Evolutionary conservation across 2,113 vertebrate genomes (phyloP).

Genomic region (Seriola dumerili): DNA sequence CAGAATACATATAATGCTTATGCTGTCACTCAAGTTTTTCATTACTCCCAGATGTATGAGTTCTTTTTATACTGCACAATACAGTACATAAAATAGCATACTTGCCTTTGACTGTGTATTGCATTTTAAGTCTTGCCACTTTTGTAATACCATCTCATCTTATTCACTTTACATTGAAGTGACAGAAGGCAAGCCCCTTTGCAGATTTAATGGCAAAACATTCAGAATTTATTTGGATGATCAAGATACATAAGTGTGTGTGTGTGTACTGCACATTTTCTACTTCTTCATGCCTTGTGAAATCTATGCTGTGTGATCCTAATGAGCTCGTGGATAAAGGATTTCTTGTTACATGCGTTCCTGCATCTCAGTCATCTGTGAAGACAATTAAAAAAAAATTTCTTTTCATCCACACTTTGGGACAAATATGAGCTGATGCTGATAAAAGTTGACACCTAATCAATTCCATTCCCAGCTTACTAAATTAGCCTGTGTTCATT

Average conservation of each 20-base stretch:
- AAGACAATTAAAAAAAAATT: conserved; percentile 49
- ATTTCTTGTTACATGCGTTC: conserved; percentile 57
- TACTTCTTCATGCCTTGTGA: conserved; percentile 18
- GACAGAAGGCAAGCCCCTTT: not conserved
- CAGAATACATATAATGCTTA: not conserved
- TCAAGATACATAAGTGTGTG: conserved; percentile 25
- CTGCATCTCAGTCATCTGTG: conserved; percentile 61
- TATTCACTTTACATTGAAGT: not conserved
- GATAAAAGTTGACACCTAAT: conserved; percentile 47
- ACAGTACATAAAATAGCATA: not conserved
- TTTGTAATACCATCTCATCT: conserved; percentile 3
- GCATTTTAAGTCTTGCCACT: not conserved
- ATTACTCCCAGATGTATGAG: not conserved
- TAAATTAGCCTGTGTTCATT: conserved; percentile 10
- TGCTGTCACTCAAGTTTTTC: not conserved
- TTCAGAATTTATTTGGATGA: conserved; percentile 25
- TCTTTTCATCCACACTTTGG: conserved; percentile 28
- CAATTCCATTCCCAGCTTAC: conserved; percentile 23
- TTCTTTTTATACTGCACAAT: not conserved
- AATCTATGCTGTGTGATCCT: conserved; percentile 28
- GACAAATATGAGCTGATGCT: conserved; percentile 19
- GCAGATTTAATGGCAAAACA: conserved; percentile 10
- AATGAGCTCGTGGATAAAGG: conserved; percentile 46
- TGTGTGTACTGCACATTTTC: conserved; percentile 13
- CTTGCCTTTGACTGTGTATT: not conserved